Evolutionary conservation across 1,140 invertebrate species (phyloP).

Genomic region (Saccostrea glomerata): DNA sequence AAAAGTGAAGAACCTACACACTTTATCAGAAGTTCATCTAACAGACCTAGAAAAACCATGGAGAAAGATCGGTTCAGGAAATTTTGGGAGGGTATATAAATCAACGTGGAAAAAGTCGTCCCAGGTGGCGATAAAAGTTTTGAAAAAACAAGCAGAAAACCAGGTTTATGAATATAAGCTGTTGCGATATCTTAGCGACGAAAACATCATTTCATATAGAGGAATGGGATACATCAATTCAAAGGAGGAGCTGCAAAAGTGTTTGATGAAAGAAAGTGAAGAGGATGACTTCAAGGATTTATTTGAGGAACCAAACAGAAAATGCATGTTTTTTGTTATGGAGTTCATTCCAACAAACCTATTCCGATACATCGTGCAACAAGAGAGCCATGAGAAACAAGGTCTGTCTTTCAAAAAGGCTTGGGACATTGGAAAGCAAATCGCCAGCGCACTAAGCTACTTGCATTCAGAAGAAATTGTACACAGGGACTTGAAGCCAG

Average conservation of each 20-base stretch:
- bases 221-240: slow-evolving; percentile 55
- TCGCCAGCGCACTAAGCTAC: slow-evolving; percentile 55
- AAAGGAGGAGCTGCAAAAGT: not conserved
- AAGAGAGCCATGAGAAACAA: slow-evolving; percentile 46
- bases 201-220: slow-evolving; percentile 60
- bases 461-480: slow-evolving; percentile 90
- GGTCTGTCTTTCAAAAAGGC: slow-evolving; percentile 40
- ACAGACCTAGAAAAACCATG: slow-evolving; percentile 24
- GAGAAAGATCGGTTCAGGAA: slow-evolving; percentile 46
- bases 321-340: slow-evolving; percentile 59
- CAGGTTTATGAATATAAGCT: slow-evolving; percentile 47
- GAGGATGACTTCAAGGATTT: not conserved
- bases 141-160: slow-evolving; percentile 50
- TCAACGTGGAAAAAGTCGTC: slow-evolving; percentile 48
- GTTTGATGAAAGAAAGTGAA: not conserved
- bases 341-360: slow-evolving; percentile 57
- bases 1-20: slow-evolving; percentile 19
- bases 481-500: slow-evolving; percentile 89
- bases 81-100: slow-evolving; percentile 55
- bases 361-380: slow-evolving; percentile 43
- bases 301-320: not conserved
- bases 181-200: slow-evolving; percentile 52
- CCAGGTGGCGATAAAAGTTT: slow-evolving; percentile 51
- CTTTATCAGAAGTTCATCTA: not conserved
- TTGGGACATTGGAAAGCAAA: slow-evolving; percentile 56